Percentiles rank a stretch among this genome's conserved stretches.
Evolutionary conservation across 2,888 invertebrate species (phyloP).

Genomic region (Microchrysa polita): DNA sequence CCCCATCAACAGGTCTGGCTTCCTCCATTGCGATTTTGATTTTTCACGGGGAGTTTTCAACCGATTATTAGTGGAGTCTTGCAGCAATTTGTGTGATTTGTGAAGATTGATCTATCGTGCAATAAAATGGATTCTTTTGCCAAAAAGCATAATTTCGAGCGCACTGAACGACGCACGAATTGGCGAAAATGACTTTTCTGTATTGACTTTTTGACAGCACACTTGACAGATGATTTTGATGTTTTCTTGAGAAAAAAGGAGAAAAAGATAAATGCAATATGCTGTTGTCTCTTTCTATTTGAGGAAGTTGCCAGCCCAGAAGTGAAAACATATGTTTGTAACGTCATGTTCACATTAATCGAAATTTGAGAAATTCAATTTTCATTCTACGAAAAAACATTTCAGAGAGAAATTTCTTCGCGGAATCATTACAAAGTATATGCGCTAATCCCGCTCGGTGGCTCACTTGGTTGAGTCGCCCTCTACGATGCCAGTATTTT

Average conservation of each 20-base stretch:
- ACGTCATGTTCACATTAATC: no score
- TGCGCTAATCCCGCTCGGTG: no score
- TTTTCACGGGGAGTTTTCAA: not conserved
- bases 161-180: not conserved
- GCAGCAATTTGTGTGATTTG: not conserved
- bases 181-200: not conserved
- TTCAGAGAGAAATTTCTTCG: no score
- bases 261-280: no score
- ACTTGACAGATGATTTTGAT: constrained; percentile 34
- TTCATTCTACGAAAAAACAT: no score
- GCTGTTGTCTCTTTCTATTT: not conserved
- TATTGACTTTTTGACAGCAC: constrained; percentile 22
- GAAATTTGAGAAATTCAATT: no score
- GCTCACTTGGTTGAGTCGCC: no score
- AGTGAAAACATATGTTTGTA: no score
- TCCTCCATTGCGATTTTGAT: constrained; percentile 23
- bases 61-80: not conserved
- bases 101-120: not conserved
- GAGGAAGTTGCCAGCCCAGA: not conserved
- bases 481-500: no score
- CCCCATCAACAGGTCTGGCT: constrained; percentile 43
- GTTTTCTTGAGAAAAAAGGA: constrained; percentile 14
- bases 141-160: constrained; percentile 3
- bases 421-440: no score
- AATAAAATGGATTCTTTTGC: not conserved